Conservation (phyloP, 2,113 vertebrate genomes). For the Microcebus murinus region DNA sequence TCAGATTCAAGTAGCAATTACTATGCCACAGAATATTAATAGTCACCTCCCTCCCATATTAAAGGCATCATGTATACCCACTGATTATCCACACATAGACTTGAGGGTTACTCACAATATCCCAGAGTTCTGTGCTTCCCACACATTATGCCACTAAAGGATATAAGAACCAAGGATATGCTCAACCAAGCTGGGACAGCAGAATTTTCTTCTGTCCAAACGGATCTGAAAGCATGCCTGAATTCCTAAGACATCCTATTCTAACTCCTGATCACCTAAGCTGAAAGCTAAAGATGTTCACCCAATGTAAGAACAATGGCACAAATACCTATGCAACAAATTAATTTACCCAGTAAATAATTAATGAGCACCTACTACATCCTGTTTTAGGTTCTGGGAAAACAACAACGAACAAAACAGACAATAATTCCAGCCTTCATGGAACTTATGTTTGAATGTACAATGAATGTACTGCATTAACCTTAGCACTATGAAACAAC, state of each 20-base stretch:
- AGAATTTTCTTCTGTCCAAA: background rate
- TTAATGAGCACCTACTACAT: background rate
- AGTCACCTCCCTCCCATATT: background rate
- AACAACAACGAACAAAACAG: background rate
- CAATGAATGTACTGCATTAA: background rate
- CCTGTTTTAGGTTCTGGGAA: background rate
- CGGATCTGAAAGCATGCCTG: background rate
- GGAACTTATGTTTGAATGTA: background rate
- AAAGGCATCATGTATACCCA: background rate
- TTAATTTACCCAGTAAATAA: background rate
- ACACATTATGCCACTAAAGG: background rate
- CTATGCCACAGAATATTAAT: background rate
- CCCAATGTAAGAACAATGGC: background rate
- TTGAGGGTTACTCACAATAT: background rate
- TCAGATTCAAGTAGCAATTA: background rate
- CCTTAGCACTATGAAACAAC: background rate
- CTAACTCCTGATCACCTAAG: background rate
- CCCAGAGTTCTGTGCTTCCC: background rate
- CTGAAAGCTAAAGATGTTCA: background rate
- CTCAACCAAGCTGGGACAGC: background rate
- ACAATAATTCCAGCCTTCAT: background rate
- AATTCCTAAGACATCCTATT: background rate
- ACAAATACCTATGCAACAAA: background rate
- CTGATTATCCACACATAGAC: background rate
- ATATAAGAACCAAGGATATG: background rate